These are phyloP conservation scores for Phainopepla nitens DNA, from an alignment of 2,113 vertebrate species.

Conservation along the genomic window DNA sequence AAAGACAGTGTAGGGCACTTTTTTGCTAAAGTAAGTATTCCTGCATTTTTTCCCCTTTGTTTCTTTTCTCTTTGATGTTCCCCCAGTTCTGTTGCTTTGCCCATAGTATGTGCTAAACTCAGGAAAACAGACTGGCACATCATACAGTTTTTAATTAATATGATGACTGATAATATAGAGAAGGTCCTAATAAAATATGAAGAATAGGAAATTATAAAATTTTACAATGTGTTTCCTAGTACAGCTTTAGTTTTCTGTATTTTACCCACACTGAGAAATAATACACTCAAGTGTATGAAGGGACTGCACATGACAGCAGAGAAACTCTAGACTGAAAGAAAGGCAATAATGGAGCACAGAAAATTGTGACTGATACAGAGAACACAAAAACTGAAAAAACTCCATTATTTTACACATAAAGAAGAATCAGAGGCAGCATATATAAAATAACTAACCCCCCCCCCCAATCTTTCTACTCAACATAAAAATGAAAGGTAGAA, in stretches of 20 bases:
- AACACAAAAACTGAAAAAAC: not conserved
- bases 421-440: not conserved
- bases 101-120: not conserved
- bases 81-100: not conserved
- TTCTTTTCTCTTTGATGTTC: not conserved
- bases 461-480: not conserved
- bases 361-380: not conserved
- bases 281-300: not conserved
- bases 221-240: not conserved
- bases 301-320: not conserved
- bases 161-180: not conserved
- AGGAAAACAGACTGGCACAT: rapidly evolving
- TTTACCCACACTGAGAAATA: not conserved
- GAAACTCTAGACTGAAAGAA: not conserved
- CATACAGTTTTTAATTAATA: not conserved
- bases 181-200: not conserved
- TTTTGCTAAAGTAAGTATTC: not conserved
- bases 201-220: not conserved
- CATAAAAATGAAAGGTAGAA: not conserved
- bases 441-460: not conserved
- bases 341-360: not conserved
- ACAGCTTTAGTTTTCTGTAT: not conserved
- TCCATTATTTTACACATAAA: not conserved
- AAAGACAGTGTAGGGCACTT: not conserved
- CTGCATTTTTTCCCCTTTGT: not conserved